Conservation (phyloP, 2,113 vertebrate species). For the Limnothrissa miodon region DNA sequence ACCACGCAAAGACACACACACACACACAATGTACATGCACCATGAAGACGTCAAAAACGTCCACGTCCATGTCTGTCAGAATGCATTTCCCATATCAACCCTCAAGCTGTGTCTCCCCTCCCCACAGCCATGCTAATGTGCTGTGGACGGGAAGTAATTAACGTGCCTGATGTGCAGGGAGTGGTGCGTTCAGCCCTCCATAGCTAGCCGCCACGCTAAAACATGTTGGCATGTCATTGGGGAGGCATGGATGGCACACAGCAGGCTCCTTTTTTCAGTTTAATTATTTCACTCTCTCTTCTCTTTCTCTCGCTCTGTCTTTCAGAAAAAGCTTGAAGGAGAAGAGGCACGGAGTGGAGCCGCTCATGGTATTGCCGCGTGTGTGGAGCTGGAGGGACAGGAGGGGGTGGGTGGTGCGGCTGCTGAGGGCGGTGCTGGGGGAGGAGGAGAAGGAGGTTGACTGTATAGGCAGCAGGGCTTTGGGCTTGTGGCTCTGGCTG, state of each 20-base stretch:
- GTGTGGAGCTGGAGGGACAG: background rate
- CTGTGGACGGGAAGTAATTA: background rate
- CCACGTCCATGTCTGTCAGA: background rate
- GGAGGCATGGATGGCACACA: background rate
- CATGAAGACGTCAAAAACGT: background rate
- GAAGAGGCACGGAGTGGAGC: background rate
- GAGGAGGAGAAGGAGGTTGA: constrained; percentile 43
- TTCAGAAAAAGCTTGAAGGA: too few species aligned
- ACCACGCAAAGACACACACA: background rate
- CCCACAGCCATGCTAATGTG: background rate
- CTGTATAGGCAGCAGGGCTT: background rate
- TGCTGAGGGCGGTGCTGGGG: constrained; percentile 11
- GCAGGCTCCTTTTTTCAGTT: background rate
- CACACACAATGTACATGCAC: background rate
- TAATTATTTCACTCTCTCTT: too few species aligned
- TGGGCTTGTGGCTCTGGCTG: too few species aligned
- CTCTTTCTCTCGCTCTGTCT: background rate
- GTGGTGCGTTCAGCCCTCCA: background rate
- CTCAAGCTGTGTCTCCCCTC: background rate
- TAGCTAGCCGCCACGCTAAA: background rate
- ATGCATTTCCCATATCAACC: background rate
- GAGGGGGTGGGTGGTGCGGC: too few species aligned
- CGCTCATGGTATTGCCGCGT: background rate
- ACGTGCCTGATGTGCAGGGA: background rate
- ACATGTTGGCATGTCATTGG: background rate